Conservation (phyloP, 35 echinoderm and acorn worm genomes). For the Heliocidaris erythrogramma region DNA sequence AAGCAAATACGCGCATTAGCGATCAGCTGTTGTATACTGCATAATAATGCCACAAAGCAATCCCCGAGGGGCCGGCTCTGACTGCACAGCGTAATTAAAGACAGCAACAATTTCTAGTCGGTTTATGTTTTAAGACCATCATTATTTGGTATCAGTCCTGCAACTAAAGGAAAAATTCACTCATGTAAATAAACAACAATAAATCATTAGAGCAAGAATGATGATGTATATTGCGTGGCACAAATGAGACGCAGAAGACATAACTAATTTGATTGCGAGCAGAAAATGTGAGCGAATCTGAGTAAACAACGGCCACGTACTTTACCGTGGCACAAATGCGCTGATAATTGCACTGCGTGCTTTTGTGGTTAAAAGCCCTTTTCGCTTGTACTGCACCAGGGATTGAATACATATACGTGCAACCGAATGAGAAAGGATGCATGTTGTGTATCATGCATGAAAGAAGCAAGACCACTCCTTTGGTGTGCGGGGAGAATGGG, state of each 20-base stretch:
- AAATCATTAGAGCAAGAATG: background rate
- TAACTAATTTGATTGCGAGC: background rate
- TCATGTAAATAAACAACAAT: background rate
- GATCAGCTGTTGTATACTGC: background rate
- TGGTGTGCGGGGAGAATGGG: background rate
- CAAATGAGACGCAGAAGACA: background rate
- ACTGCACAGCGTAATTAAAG: too few relatives aligned
- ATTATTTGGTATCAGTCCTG: background rate
- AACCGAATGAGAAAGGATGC: constrained; percentile 9
- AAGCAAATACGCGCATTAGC: background rate
- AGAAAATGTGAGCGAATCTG: background rate
- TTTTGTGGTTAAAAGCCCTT: constrained; percentile 17
- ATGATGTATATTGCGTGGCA: background rate
- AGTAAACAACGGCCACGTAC: background rate
- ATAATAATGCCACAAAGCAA: too few relatives aligned
- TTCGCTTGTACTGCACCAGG: background rate
- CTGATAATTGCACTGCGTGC: constrained; percentile 8
- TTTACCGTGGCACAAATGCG: background rate
- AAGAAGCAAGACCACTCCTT: background rate
- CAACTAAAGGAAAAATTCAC: background rate
- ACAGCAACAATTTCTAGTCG: too few relatives aligned
- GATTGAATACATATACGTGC: constrained; percentile 11
- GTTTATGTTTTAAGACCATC: background rate
- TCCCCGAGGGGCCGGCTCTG: too few relatives aligned
- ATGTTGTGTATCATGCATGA: background rate